Evolutionary conservation across 1,140 invertebrate genomes (phyloP), one percentile per base, ranked within the genome.

Genomic region (Lucilia cuprina): DNA sequence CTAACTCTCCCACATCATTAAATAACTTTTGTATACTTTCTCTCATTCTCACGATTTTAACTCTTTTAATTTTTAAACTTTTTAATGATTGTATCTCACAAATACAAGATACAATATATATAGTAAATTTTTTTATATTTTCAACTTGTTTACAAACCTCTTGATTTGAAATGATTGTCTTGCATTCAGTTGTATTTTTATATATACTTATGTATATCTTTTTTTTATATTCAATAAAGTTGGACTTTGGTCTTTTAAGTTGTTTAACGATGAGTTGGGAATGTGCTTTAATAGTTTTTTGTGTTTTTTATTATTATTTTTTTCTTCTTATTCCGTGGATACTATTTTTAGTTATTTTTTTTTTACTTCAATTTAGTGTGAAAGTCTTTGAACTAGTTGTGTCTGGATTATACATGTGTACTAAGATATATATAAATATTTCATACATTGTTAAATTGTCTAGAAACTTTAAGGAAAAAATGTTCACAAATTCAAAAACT

Each of bases 81-180:
- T 9, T 70, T 10, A 25, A 70, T 70, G 65, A 19, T 70, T 70
- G 65, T 70, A 21, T 21, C 65, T 70, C 65, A 70, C 65, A 25
- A 70, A 70, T 19, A 70, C 65, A 21, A 70, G 21, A 19, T 70
- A 70, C 55, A 17, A 30, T 30, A 30, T 30, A n/a, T n/a, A n/a
- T n/a, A n/a, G n/a, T n/a, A 30, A 30, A 2, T 30, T 30, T 30
- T 30, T 70, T 10, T 21, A 25, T 70, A 41, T 41, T 25, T 70
- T 55, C 17, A 55, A 55, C n/a, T 70, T 70, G 65, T 70, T 70
- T 70, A 70, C 65, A 70, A 70, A 70, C 19, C 19, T 70, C 65
- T 70, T 70, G 65, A 21, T 70, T 41, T 41, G 10, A 41, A 41
- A 21, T 70, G 17, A 17, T 70, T 70, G 8, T 70, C 7, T 70